Evolutionary conservation across 2,888 invertebrate species (phyloP).

Genomic region (Thymelicus acteon): DNA sequence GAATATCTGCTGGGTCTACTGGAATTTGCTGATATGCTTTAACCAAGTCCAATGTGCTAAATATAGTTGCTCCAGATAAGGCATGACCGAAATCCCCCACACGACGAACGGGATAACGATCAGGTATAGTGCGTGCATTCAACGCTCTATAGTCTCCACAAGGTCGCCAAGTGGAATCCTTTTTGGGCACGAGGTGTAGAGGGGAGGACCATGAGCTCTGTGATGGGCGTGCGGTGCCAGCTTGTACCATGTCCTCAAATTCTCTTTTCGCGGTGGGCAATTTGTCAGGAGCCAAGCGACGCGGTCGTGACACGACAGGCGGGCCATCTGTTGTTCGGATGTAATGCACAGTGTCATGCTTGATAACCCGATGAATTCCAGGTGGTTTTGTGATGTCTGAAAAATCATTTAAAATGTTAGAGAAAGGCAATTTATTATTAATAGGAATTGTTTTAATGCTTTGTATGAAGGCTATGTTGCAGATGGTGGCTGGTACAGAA

Average conservation of each 20-base stretch:
- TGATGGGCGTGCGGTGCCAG: constrained; percentile 2
- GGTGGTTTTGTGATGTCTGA: neutral
- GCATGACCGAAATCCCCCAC: constrained; percentile 1
- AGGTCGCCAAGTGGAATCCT: neutral
- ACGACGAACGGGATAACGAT: neutral
- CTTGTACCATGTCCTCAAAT: neutral
- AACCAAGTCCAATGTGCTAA: neutral
- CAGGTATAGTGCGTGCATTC: too few species aligned
- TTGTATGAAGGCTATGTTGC: too few species aligned
- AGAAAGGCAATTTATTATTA: too few species aligned
- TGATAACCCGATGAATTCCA: neutral
- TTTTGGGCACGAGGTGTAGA: constrained; percentile 22
- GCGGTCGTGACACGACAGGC: neutral
- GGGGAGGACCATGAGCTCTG: constrained; percentile 1
- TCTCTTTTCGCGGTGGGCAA: neutral
- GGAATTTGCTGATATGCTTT: constrained; percentile 61
- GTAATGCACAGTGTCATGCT: constrained; percentile 1
- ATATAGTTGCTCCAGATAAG: neutral
- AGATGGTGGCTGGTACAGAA: too few species aligned
- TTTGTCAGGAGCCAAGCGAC: neutral
- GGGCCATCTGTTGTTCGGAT: neutral
- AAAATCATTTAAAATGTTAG: too few species aligned
- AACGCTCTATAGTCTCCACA: constrained; percentile 1
- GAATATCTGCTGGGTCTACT: constrained; percentile 48
- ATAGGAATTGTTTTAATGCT: too few species aligned